A percentile compares a stretch with the other conserved stretches of the same genome.
These are phyloP conservation scores for Druon quercuslanigerum DNA, from an alignment of 1,140 invertebrate genomes.

Conservation along the genomic window DNA sequence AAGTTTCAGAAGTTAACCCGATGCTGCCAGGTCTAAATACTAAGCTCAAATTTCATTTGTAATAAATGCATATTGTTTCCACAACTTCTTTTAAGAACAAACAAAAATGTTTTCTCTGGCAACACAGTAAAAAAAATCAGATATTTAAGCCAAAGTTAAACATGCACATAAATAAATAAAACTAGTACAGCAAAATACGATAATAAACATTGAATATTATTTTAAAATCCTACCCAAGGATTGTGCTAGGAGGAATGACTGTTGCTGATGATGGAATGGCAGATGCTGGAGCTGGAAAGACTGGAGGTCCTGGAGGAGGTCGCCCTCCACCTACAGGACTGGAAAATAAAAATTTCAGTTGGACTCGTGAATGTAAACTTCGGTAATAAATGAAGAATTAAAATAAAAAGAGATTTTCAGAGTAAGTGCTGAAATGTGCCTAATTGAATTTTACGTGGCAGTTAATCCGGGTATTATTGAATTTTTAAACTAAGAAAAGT, in stretches of 20 bases:
- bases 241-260: slow-evolving; percentile 64
- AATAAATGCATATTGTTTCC: too few relatives aligned
- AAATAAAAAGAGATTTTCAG: too few relatives aligned
- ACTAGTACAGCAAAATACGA: slow-evolving; percentile 11
- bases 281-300: slow-evolving; percentile 69
- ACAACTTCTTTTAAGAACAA: too few relatives aligned
- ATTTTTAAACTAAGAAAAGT: too few relatives aligned
- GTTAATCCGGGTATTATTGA: too few relatives aligned
- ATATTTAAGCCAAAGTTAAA: not conserved
- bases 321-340: slow-evolving; percentile 66
- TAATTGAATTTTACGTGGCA: too few relatives aligned
- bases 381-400: too few relatives aligned
- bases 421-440: too few relatives aligned
- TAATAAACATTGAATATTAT: not conserved
- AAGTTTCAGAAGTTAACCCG: not conserved
- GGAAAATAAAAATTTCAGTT: slow-evolving; percentile 45
- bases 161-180: not conserved
- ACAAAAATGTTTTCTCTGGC: too few relatives aligned
- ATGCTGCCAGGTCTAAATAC: slow-evolving; percentile 9
- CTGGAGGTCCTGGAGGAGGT: slow-evolving; percentile 72
- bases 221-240: slow-evolving; percentile 62
- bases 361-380: too few relatives aligned
- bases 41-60: not conserved
- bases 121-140: too few relatives aligned
- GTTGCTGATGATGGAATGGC: slow-evolving; percentile 63